Evolutionary conservation across 2,888 invertebrate genomes (phyloP).

Genomic region (Thereva nobilitata): DNA sequence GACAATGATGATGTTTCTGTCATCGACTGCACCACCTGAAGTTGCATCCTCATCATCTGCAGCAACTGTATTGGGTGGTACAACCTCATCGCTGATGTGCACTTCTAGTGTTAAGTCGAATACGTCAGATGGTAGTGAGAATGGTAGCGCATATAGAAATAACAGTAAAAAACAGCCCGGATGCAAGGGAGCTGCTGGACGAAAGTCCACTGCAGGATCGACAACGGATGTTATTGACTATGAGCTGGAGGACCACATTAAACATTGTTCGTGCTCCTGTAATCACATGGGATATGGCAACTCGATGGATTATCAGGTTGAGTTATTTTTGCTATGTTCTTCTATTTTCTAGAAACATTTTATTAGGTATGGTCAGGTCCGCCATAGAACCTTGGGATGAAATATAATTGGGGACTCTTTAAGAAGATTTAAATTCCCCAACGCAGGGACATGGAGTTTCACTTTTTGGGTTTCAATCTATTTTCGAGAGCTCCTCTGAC

Average conservation of each 20-base stretch:
- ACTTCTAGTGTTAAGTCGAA: constrained; percentile 31
- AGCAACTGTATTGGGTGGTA: constrained; percentile 45
- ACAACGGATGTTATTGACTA: constrained; percentile 64
- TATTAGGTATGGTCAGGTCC: neutral
- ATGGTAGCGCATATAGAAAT: constrained; percentile 40
- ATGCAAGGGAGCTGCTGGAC: constrained; percentile 18
- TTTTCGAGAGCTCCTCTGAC: too few species aligned
- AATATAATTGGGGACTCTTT: too few species aligned
- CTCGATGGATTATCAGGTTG: constrained; percentile 86
- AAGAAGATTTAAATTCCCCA: too few species aligned
- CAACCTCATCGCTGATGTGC: constrained; percentile 21
- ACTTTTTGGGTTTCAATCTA: too few species aligned
- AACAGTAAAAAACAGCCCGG: constrained; percentile 57
- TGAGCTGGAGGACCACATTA: constrained; percentile 86
- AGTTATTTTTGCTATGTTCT: constrained; percentile 31
- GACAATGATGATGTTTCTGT: constrained; percentile 42
- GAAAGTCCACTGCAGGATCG: constrained; percentile 7
- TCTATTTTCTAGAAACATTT: neutral
- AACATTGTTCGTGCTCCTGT: constrained; percentile 87
- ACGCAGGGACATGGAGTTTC: too few species aligned
- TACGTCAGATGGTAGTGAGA: constrained; percentile 38
- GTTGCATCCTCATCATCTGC: constrained; percentile 29
- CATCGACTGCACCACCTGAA: constrained; percentile 38
- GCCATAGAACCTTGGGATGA: too few species aligned
- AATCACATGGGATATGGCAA: constrained; percentile 94